Percentiles rank a stretch among this genome's conserved stretches.
Conservation (phyloP, 2,113 vertebrate species). For the Leptosomus discolor region DNA sequence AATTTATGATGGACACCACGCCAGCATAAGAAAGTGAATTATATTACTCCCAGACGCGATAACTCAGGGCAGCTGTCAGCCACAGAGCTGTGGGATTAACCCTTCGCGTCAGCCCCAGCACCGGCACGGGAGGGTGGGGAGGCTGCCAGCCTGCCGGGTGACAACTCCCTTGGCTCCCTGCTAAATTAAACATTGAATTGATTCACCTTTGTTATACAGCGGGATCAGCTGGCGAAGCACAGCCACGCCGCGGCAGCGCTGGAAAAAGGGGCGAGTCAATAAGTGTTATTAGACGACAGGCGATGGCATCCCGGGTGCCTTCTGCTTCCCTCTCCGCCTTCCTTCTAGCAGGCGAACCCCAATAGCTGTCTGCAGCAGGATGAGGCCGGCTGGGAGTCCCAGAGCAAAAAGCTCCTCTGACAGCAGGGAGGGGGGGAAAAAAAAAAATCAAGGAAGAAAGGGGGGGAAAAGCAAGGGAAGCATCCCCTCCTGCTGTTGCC, state of each 20-base stretch:
- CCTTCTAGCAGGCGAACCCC: background rate
- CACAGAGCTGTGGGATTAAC: background rate
- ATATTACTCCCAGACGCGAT: background rate
- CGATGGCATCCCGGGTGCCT: background rate
- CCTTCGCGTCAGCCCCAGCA: background rate
- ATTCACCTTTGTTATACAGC: conserved; percentile 39
- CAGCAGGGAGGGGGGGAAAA: background rate
- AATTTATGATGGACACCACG: background rate
- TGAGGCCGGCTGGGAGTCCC: background rate
- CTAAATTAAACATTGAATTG: conserved; percentile 44
- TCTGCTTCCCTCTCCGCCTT: background rate
- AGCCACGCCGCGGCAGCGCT: background rate
- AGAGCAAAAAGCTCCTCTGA: background rate
- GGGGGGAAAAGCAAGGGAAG: background rate
- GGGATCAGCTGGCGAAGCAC: conserved; percentile 38
- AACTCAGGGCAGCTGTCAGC: conserved; percentile 38
- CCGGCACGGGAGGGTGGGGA: background rate
- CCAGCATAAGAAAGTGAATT: conserved; percentile 18
- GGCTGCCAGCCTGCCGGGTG: background rate
- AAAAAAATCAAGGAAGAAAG: background rate
- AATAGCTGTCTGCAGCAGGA: background rate
- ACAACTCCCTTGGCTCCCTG: conserved; percentile 52
- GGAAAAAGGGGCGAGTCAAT: background rate
- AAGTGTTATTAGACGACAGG: background rate
- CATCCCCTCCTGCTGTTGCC: background rate